A percentile compares a stretch with the other conserved stretches of the same genome.
These are phyloP conservation scores for Apus apus DNA, from an alignment of 2,113 vertebrate genomes.

Conservation along the genomic window DNA sequence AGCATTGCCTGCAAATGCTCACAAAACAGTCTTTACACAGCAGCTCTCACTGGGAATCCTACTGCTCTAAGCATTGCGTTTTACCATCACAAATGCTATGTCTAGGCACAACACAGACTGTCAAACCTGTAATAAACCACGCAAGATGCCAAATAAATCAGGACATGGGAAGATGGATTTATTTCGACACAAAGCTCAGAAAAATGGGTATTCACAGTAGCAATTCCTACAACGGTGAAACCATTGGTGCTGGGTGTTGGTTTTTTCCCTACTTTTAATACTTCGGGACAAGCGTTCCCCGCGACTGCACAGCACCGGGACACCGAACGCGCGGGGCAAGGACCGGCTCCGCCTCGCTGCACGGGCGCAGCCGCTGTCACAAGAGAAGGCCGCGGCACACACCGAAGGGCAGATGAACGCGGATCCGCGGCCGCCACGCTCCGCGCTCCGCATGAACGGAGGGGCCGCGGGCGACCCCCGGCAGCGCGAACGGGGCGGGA, in stretches of 20 bases:
- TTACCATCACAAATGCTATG: not conserved
- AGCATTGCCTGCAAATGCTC: not conserved
- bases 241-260: fast-evolving
- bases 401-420: fast-evolving
- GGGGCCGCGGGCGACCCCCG: not conserved
- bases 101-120: not conserved
- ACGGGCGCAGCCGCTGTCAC: not conserved
- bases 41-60: not conserved
- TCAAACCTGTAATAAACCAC: too few relatives aligned
- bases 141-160: not conserved
- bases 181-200: not conserved
- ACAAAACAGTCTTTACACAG: not conserved
- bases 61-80: fast-evolving
- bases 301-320: fast-evolving
- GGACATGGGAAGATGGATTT: fast-evolving
- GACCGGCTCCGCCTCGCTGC: not conserved
- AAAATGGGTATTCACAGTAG: not conserved
- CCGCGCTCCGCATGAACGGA: too few relatives aligned
- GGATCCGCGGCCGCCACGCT: not conserved
- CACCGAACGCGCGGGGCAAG: not conserved
- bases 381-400: too few relatives aligned
- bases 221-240: fast-evolving
- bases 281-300: fast-evolving
- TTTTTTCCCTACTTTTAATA: too few relatives aligned
- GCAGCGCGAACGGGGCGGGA: not conserved